Base-by-base conservation (phyloP, 1,140 invertebrate genomes). In the Oedothorax gibbosus region DNA sequence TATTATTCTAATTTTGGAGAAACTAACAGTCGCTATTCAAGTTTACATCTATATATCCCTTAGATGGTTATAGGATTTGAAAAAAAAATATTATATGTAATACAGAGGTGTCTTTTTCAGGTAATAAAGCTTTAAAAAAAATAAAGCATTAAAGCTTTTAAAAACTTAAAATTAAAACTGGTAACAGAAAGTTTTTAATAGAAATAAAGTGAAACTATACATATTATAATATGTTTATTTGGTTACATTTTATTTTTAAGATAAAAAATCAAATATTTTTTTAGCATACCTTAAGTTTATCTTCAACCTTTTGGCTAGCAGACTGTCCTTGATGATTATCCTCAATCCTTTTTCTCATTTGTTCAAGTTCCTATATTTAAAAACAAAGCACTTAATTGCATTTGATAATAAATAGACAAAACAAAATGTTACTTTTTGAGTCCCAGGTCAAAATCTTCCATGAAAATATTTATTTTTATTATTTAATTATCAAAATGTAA, bases 291-390 rank as follows among this genome's bases (percentile, higher is more conserved):
- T 88, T 87, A 11, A 88, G 80, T 77, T 88, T 88, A 72, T 88
- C 87, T 72, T 88, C 87, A 21, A 88, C 87, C 69, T 86, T 86
- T 65, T 87, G 81, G 79, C 71, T 87, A 18, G 85, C 65, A 75
- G 80, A 79, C 69, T 86, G 85, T 15, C 85, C 72, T 62, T 87
- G 85, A 64, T 65, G 72, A 62, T 77, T 84, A 69, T 86, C 76
- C 57, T 88, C 87, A 65, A 87, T 65, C 21, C 86, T 69, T 82
- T 86, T 85, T 49, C 84, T 81, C 54, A 87, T 72, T 35, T 80
- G 53, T 54, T 87, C 85, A 12, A 87, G 76, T 75, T 87, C 87
- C 82, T 84, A 49, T 20, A 80, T 65, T n/a, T 14, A 64, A 11
- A 65, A 50, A 49, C 20, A 7, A 71, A 50, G 21, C 7, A 11